Percentiles rank a stretch among this genome's conserved stretches.
Conservation (phyloP, 2,113 vertebrate species). For the Anas platyrhynchos region DNA sequence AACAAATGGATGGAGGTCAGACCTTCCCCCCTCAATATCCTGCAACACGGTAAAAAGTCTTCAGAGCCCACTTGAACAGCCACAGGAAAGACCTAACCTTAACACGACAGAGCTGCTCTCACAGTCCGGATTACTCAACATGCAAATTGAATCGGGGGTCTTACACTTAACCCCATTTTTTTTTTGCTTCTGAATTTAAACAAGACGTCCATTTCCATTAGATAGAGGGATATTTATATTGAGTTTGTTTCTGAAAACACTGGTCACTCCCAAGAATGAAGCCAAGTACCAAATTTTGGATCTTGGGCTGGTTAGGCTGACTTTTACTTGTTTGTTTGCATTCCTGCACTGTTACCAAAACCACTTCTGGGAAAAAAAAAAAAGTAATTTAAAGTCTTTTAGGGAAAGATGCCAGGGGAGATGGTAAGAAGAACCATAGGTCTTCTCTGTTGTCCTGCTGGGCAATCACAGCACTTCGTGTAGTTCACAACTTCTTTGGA, state of each 20-base stretch:
- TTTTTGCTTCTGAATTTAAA: constrained; percentile 39
- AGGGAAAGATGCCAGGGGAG: neutral
- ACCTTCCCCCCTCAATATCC: constrained; percentile 57
- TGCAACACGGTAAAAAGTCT: constrained; percentile 54
- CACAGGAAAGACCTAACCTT: constrained; percentile 68
- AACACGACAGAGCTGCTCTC: constrained; percentile 54
- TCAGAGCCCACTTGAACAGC: constrained; percentile 56
- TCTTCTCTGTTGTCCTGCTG: accelerated
- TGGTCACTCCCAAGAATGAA: neutral
- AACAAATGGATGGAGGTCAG: constrained; percentile 60
- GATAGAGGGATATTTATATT: neutral
- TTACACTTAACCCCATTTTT: constrained; percentile 32
- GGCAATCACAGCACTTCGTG: neutral
- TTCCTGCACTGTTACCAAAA: neutral
- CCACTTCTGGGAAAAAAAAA: neutral
- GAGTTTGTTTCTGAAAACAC: neutral
- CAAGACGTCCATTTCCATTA: constrained; percentile 31
- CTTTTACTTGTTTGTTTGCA: neutral
- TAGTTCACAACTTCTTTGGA: neutral
- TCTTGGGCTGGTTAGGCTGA: neutral
- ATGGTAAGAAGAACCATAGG: neutral
- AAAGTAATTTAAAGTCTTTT: neutral
- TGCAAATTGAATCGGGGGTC: constrained; percentile 55
- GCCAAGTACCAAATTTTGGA: neutral
- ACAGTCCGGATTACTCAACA: constrained; percentile 49